These are phyloP conservation scores for Athalia rosae DNA, from an alignment of 2,888 invertebrate genomes.

Conservation along the genomic window DNA sequence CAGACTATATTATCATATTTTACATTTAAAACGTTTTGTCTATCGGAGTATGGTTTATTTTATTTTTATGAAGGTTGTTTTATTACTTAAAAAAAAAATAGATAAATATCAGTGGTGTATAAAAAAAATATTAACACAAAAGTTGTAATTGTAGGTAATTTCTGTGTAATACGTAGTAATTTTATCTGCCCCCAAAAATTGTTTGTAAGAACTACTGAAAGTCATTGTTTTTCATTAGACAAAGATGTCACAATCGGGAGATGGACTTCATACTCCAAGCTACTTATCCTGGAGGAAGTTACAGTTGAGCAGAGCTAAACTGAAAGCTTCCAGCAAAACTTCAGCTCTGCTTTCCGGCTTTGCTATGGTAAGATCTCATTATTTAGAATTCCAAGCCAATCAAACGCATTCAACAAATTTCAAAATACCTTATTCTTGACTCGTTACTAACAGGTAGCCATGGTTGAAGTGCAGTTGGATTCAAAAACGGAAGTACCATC, in stretches of 20 bases:
- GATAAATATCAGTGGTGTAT: too few species aligned
- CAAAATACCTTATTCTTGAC: neutral
- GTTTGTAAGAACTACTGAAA: conserved; percentile 4
- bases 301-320: conserved; percentile 96
- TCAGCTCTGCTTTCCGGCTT: conserved; percentile 97
- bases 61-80: neutral
- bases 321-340: conserved; percentile 98
- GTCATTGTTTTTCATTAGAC: conserved; percentile 74
- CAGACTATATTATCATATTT: neutral
- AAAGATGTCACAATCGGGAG: conserved; percentile 85
- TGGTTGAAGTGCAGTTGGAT: conserved; percentile 96
- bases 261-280: conserved; percentile 87
- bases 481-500: conserved; percentile 84
- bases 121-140: too few species aligned
- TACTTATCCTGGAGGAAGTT: conserved; percentile 92
- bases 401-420: conserved; percentile 9
- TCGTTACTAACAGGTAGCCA: conserved; percentile 83
- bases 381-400: neutral
- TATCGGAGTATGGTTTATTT: neutral
- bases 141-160: too few species aligned
- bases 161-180: too few species aligned
- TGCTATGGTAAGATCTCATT: conserved; percentile 86
- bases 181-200: neutral
- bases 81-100: too few species aligned
- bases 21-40: neutral